These are phyloP conservation scores for Halichoeres trimaculatus DNA, from an alignment of 2,113 vertebrate genomes.

Conservation along the genomic window DNA sequence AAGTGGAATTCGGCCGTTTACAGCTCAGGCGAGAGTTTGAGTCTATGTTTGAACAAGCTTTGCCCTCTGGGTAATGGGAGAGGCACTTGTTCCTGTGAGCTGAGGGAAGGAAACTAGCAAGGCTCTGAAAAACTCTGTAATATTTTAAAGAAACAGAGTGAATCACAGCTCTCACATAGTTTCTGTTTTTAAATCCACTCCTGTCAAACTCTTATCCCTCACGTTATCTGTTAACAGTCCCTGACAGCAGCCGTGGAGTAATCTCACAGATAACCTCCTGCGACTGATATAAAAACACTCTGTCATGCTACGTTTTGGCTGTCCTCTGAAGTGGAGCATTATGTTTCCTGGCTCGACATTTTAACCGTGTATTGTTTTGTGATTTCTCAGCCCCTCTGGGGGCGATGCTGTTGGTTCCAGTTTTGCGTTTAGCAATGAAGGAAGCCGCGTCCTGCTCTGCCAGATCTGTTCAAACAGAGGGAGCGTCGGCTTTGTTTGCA, in stretches of 20 bases:
- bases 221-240: not conserved
- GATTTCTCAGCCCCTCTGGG: not conserved
- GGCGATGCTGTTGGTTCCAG: not conserved
- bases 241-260: not conserved
- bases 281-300: not conserved
- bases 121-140: not conserved
- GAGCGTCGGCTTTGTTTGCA: constrained; percentile 47
- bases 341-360: constrained; percentile 9
- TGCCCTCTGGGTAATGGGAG: constrained; percentile 21
- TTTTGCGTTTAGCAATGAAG: not conserved
- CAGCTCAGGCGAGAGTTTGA: not conserved
- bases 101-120: not conserved
- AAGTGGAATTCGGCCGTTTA: constrained; percentile 20
- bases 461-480: not conserved
- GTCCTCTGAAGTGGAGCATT: constrained; percentile 17
- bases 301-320: not conserved
- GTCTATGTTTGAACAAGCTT: constrained; percentile 20
- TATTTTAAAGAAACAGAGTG: not conserved
- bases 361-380: constrained; percentile 6
- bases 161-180: no score
- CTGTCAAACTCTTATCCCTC: not conserved
- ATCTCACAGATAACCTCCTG: not conserved
- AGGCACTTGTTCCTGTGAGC: not conserved
- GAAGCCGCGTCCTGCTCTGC: not conserved
- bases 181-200: no score